These are phyloP conservation scores for Malthinus flaveolus DNA, from an alignment of 2,888 invertebrate species.

Conservation along the genomic window DNA sequence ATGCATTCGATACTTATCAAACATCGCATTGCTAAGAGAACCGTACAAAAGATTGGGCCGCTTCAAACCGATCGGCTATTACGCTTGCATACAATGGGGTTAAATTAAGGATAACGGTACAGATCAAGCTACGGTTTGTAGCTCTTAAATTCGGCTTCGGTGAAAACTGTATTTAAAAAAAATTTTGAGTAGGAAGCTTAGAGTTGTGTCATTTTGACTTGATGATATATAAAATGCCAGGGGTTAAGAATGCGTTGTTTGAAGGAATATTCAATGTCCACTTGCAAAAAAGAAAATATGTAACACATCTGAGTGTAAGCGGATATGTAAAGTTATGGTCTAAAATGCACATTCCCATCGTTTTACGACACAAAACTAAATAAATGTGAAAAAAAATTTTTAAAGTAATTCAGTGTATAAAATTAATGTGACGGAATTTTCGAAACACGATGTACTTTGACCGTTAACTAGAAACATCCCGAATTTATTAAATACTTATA, in stretches of 20 bases:
- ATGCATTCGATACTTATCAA: no score
- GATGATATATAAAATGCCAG: not conserved
- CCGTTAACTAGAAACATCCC: conserved; percentile 24
- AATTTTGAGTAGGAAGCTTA: no score
- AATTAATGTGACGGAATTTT: conserved; percentile 3
- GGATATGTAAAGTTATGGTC: conserved; percentile 7
- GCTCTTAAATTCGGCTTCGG: no score
- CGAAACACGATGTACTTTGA: conserved; percentile 24
- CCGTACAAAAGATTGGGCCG: no score
- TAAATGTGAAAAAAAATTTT: conserved; percentile 1
- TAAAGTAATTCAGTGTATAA: conserved; percentile 3
- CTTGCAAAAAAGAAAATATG: not conserved
- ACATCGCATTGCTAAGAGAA: no score
- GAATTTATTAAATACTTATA: conserved; percentile 24
- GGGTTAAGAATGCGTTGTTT: not conserved
- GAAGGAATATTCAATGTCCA: not conserved
- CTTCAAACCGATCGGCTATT: no score
- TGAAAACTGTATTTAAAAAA: no score
- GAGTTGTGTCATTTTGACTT: no score
- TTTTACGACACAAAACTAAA: conserved; percentile 1
- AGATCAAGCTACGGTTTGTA: no score
- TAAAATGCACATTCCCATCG: conserved; percentile 4
- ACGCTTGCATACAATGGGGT: no score
- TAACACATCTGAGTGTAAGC: not conserved
- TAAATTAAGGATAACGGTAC: no score